phyloP scores from a whole-genome alignment of 1,140 invertebrate species.

The Cotesia chilonis region DNA sequence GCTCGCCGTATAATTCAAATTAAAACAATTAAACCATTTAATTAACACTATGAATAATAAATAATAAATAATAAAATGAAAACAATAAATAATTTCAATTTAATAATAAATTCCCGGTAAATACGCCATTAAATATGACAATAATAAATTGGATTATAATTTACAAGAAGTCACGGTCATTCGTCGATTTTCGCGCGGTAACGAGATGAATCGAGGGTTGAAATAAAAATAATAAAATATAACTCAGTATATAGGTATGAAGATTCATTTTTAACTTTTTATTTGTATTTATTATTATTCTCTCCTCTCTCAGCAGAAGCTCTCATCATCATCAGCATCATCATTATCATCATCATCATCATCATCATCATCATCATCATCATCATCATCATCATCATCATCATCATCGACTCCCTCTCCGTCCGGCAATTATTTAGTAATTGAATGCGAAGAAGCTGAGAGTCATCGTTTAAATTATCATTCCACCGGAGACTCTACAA shows the following conservation, averaged over 20 bases:
- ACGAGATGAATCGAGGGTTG: conserved; percentile 10
- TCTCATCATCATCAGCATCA: conserved; percentile 27
- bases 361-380: conserved; percentile 31
- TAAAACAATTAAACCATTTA: too few species aligned
- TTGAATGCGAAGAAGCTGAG: conserved; percentile 62
- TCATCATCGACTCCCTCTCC: conserved; percentile 38
- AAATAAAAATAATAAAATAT: conserved; percentile 25
- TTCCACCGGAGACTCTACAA: conserved; percentile 46
- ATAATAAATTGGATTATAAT: conserved; percentile 67
- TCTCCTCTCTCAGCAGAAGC: background rate
- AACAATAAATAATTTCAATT: too few species aligned
- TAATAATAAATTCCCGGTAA: background rate
- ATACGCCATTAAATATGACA: conserved; percentile 52
- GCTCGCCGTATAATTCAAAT: too few species aligned
- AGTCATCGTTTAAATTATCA: conserved; percentile 65
- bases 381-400: conserved; percentile 29
- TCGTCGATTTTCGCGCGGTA: conserved; percentile 38
- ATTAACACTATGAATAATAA: too few species aligned
- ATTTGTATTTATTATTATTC: conserved; percentile 14
- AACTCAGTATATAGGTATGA: conserved; percentile 34
- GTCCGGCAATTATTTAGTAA: conserved; percentile 63
- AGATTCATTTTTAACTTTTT: conserved; percentile 8
- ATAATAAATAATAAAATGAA: too few species aligned
- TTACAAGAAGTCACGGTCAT: conserved; percentile 63
- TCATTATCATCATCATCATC: conserved; percentile 21